Evolutionary conservation across 2,888 invertebrate genomes (phyloP).

Genomic region (Cremastinae sp.): DNA sequence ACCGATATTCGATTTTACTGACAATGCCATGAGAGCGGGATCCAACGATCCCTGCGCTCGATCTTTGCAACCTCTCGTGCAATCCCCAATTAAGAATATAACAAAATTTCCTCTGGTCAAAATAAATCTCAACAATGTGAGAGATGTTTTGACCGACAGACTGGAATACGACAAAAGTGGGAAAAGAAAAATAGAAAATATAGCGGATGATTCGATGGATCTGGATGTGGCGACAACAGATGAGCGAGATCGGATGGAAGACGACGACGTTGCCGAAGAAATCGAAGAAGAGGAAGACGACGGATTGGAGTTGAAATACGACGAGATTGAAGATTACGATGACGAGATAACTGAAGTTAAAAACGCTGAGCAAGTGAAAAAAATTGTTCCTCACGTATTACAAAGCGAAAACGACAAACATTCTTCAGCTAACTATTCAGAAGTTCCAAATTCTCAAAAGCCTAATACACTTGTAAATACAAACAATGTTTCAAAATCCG

Average conservation of each 20-base stretch:
- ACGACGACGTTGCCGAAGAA: conserved; percentile 2
- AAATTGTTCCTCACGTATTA: conserved; percentile 67
- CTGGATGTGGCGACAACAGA: neutral
- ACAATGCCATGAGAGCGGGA: neutral
- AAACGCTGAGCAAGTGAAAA: conserved; percentile 54
- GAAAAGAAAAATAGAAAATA: neutral
- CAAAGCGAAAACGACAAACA: conserved; percentile 6
- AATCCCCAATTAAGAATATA: conserved; percentile 16
- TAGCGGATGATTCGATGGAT: neutral
- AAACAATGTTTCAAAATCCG: no score
- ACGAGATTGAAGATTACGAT: conserved; percentile 43
- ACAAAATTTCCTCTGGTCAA: conserved; percentile 45
- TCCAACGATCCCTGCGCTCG: neutral
- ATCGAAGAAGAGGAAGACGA: conserved; percentile 53
- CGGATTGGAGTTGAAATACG: conserved; percentile 50
- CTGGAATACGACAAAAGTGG: neutral
- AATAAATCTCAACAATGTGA: conserved; percentile 51
- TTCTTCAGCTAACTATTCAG: no score
- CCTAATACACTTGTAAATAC: no score
- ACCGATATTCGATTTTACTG: neutral
- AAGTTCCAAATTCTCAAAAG: no score
- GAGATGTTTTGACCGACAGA: conserved; percentile 36
- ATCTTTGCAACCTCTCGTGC: neutral
- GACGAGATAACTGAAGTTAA: conserved; percentile 21
- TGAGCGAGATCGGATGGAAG: neutral